A percentile compares a stretch with the other conserved stretches of the same genome.
Evolutionary conservation across 37 sponge, comb jelly and placozoan species (phyloP).

Genomic region (Lycopodina hypogea): DNA sequence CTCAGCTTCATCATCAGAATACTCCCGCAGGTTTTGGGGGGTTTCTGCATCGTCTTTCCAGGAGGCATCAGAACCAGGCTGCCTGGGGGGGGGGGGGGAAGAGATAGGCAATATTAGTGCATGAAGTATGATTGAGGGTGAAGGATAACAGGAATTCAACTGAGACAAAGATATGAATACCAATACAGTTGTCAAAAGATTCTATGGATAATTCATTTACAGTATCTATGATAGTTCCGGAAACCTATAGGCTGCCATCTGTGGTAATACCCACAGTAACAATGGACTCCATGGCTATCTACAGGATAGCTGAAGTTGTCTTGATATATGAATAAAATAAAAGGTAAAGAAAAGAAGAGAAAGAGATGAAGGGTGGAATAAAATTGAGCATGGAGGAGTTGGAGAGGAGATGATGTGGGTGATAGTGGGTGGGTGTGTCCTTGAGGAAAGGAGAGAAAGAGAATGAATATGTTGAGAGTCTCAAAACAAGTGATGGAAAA

Average conservation of each 20-base stretch:
- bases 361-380: background rate
- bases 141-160: no score
- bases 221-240: no score
- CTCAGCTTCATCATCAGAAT: slow-evolving; percentile 51
- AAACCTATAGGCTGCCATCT: no score
- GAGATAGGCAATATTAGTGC: background rate
- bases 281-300: no score
- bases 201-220: no score
- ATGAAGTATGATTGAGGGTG: background rate
- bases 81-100: slow-evolving; percentile 6
- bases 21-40: slow-evolving; percentile 44
- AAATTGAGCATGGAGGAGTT: background rate
- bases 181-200: no score
- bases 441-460: background rate
- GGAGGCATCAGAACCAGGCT: slow-evolving; percentile 75
- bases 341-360: background rate
- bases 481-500: no score
- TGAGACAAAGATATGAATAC: no score
- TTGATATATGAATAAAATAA: no score
- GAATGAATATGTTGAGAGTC: background rate
- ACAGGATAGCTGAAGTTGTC: no score
- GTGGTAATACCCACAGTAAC: no score
- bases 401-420: background rate
- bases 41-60: slow-evolving; percentile 69
- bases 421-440: background rate